These are phyloP conservation scores for Leptinotarsa texana DNA, from an alignment of 1,140 invertebrate genomes.

Conservation along the genomic window DNA sequence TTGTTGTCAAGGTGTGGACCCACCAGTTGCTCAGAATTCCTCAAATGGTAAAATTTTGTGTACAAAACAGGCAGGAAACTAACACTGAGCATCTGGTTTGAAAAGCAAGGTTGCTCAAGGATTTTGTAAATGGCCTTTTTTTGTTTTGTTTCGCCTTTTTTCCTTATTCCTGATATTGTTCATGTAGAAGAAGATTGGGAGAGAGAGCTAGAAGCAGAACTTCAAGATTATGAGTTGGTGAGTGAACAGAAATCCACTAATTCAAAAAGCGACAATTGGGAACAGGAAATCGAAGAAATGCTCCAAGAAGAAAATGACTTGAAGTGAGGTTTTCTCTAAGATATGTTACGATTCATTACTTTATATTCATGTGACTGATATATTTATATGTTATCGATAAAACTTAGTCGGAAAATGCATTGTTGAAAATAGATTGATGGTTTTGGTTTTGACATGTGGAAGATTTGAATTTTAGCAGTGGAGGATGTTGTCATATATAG, in stretches of 20 bases:
- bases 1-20: constrained; percentile 40
- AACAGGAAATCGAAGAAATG: constrained; percentile 53
- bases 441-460: too few species aligned
- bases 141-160: constrained; percentile 44
- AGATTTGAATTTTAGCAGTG: too few species aligned
- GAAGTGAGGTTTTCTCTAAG: constrained; percentile 41
- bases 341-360: background rate
- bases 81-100: constrained; percentile 50
- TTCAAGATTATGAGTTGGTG: constrained; percentile 91
- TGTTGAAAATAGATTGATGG: too few species aligned
- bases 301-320: constrained; percentile 51
- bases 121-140: constrained; percentile 35
- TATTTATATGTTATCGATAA: background rate
- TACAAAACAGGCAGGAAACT: constrained; percentile 49
- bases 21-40: constrained; percentile 43
- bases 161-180: constrained; percentile 47
- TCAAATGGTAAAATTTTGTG: constrained; percentile 17
- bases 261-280: constrained; percentile 49
- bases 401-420: too few species aligned
- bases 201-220: constrained; percentile 87
- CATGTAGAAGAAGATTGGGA: constrained; percentile 86
- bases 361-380: constrained; percentile 29
- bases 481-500: too few species aligned
- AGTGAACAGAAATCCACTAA: constrained; percentile 55
- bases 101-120: constrained; percentile 35